Conservation (phyloP, 2,888 invertebrate species). For the Drosophila demipolita region DNA sequence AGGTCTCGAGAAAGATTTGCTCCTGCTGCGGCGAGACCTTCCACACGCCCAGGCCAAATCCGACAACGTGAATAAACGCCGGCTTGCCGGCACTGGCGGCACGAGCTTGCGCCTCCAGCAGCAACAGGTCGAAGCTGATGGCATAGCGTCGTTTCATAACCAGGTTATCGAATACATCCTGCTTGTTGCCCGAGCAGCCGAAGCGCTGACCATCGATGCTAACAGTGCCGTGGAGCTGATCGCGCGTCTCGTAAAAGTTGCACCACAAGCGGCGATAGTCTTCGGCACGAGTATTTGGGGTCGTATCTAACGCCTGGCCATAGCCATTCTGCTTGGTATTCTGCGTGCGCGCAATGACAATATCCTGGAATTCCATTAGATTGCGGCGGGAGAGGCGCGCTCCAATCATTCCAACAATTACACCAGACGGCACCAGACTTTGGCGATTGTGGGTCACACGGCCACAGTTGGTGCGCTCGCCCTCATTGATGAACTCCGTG, state of each 20-base stretch:
- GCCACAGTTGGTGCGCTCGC: slow-evolving; percentile 86
- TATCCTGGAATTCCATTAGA: slow-evolving; percentile 86
- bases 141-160: slow-evolving; percentile 85
- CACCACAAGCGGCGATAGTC: slow-evolving; percentile 79
- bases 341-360: slow-evolving; percentile 86
- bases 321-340: slow-evolving; percentile 86
- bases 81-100: slow-evolving; percentile 85
- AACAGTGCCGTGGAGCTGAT: slow-evolving; percentile 66
- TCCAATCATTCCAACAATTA: slow-evolving; percentile 86
- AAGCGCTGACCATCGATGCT: slow-evolving; percentile 75
- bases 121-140: slow-evolving; percentile 87
- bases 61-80: slow-evolving; percentile 89
- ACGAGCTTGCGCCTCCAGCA: slow-evolving; percentile 88
- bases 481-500: slow-evolving; percentile 87
- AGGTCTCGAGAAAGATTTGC: slow-evolving; percentile 88
- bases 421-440: slow-evolving; percentile 85
- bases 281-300: slow-evolving; percentile 39
- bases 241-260: slow-evolving; percentile 71
- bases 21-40: slow-evolving; percentile 87
- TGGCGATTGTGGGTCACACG: slow-evolving; percentile 81
- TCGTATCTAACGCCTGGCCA: slow-evolving; percentile 31
- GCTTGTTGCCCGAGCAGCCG: slow-evolving; percentile 69
- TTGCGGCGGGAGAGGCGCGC: slow-evolving; percentile 85
- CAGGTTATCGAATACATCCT: slow-evolving; percentile 82
- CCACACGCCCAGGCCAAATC: slow-evolving; percentile 90